Evolutionary conservation across 2,888 invertebrate species (phyloP).

Genomic region (Yponomeuta cagnagella): DNA sequence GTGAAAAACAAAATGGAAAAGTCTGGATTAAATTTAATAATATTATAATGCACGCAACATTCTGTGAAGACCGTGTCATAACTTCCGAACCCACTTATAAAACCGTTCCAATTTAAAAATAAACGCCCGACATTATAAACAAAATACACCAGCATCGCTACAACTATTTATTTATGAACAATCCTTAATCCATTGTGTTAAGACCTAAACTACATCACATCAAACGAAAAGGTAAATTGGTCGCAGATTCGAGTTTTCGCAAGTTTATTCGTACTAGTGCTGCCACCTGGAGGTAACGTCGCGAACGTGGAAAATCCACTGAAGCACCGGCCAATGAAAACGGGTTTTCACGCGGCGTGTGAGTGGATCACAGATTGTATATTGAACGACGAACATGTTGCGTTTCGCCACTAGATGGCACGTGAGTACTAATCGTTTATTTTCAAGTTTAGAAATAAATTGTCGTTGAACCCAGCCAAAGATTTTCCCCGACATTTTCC

Average conservation of each 20-base stretch:
- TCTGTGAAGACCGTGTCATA: slow-evolving; percentile 42
- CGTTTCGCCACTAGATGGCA: slow-evolving; percentile 6
- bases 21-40: slow-evolving; percentile 12
- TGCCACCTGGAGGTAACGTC: slow-evolving; percentile 42
- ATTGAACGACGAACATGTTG: background rate
- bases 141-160: slow-evolving; percentile 29
- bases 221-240: background rate
- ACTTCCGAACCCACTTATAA: slow-evolving; percentile 69
- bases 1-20: slow-evolving; percentile 3
- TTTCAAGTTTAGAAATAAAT: background rate
- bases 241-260: slow-evolving; percentile 1
- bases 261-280: slow-evolving; percentile 25
- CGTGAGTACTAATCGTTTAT: background rate
- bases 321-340: slow-evolving; percentile 32
- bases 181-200: background rate
- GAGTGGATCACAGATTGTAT: background rate
- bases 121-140: slow-evolving; percentile 54
- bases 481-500: no score
- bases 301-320: slow-evolving; percentile 35
- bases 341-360: background rate
- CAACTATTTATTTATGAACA: background rate
- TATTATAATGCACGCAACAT: slow-evolving; percentile 22
- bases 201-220: background rate
- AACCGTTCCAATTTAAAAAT: slow-evolving; percentile 64
- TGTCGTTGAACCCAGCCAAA: no score